Evolutionary conservation across 2,113 vertebrate species (phyloP), one percentile per base, ranked within the genome.

Genomic region (Pyrgilauda ruficollis): DNA sequence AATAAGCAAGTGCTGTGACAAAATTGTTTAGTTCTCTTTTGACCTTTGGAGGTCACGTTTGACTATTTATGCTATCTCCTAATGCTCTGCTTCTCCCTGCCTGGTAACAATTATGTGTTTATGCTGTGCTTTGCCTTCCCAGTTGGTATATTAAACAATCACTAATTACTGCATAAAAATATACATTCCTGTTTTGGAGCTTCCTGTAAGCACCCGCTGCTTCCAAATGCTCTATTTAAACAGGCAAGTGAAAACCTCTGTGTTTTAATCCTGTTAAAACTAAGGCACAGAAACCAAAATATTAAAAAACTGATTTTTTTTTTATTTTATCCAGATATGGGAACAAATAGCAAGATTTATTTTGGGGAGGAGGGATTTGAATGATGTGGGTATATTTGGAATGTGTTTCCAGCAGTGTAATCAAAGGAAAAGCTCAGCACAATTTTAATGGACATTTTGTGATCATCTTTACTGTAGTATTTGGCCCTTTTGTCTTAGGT

Each of bases 41-140:
- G 98, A 98, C 98, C 98, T 97, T 64, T 95, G 35, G 92, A 79
- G 98, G 98, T 98, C 98, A 98, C 37, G 89, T 97, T 96, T 96
- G 97, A 98, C 98, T 98, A 98, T 98, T 98, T 98, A 96, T 97
- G 97, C 98, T 98, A 98, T 98, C 98, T 98, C 97, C 96, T 97
- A 97, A 97, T 97, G 98, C 97, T 97, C 97, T 96, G 22, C 97
- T 97, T 96, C 97, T 97, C 96, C 96, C 93, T 94, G 97, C 97
- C 98, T 98, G 98, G 96, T 98, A 98, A 97, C 98, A 98, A 97
- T 98, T 98, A 98, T 96, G 97, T 97, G 94, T 97, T 97, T 95
- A 81, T 93, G 97, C 96, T 94, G 96, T 90, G 96, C 90, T 82
- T 84, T 97, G 97, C 97, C 97, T 90, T 88, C 95, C 70, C 94